phyloP scores from a whole-genome alignment of 2,888 invertebrate species.

The Troides oblongomaculatus region DNA sequence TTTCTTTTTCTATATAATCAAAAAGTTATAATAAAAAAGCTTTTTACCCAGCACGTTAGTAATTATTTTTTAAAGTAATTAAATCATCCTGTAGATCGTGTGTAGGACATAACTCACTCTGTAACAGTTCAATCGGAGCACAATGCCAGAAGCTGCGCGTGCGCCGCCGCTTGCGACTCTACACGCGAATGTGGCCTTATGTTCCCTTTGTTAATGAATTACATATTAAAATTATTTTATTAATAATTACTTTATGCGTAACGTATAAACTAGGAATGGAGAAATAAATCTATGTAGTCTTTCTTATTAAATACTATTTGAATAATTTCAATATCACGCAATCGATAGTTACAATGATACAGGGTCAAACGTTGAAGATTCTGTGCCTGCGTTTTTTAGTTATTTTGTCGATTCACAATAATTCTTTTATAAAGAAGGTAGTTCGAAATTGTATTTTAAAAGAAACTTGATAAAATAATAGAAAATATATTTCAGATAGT shows the following conservation, averaged over 20 bases:
- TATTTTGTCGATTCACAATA: too few relatives aligned
- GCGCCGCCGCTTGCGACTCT: conserved; percentile 39
- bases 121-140: conserved; percentile 76
- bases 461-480: too few relatives aligned
- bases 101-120: conserved; percentile 72
- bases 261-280: too few relatives aligned
- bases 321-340: too few relatives aligned
- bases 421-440: too few relatives aligned
- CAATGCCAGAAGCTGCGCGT: conserved; percentile 69
- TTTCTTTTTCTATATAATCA: background rate
- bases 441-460: too few relatives aligned
- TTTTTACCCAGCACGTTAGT: background rate
- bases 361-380: background rate
- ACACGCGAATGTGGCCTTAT: conserved; percentile 16
- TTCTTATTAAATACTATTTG: too few relatives aligned
- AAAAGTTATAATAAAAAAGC: background rate
- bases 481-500: too few relatives aligned
- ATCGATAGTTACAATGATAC: background rate
- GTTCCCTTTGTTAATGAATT: conserved; percentile 19
- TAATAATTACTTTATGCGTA: background rate
- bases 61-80: background rate
- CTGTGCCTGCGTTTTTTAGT: background rate
- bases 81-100: conserved; percentile 47
- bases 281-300: too few relatives aligned
- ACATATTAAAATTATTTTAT: conserved; percentile 14